Conservation (phyloP, 2,888 invertebrate genomes). For the Cosmia trapezina region DNA sequence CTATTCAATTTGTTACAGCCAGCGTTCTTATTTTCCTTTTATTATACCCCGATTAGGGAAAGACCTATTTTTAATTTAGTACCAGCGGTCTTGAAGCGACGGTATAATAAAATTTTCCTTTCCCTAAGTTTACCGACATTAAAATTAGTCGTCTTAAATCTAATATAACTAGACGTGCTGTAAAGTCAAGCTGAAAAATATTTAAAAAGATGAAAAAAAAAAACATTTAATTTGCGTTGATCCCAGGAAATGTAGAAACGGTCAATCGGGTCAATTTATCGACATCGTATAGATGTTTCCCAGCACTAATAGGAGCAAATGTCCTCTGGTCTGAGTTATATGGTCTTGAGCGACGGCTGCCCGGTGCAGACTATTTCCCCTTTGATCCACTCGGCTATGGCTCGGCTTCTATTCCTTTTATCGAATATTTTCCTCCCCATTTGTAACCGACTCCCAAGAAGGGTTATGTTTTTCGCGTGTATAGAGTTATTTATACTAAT, state of each 20-base stretch:
- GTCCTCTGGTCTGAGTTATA: slow-evolving; percentile 64
- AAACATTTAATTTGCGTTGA: slow-evolving; percentile 16
- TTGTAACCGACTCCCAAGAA: slow-evolving; percentile 14
- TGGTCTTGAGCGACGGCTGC: slow-evolving; percentile 66
- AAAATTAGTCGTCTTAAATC: slow-evolving; percentile 33
- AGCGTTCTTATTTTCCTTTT: slow-evolving; percentile 31
- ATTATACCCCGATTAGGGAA: slow-evolving; percentile 27
- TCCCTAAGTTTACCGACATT: slow-evolving; percentile 21
- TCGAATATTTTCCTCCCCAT: slow-evolving; percentile 41
- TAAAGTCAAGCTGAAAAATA: slow-evolving; percentile 16
- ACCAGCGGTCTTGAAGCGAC: slow-evolving; percentile 11
- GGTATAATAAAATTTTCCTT: slow-evolving; percentile 3
- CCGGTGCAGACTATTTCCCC: slow-evolving; percentile 65
- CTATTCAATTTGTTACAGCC: slow-evolving; percentile 33
- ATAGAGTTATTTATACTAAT: background rate
- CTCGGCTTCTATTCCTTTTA: slow-evolving; percentile 57
- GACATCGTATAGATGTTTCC: slow-evolving; percentile 50
- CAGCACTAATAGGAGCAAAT: slow-evolving; percentile 61
- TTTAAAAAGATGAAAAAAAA: slow-evolving; percentile 19
- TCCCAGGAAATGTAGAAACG: slow-evolving; percentile 6
- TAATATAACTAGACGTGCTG: slow-evolving; percentile 28
- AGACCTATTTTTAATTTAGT: slow-evolving; percentile 32
- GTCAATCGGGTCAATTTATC: slow-evolving; percentile 45
- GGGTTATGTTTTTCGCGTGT: background rate
- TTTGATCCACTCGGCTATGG: slow-evolving; percentile 52